Conservation (phyloP, 2,888 invertebrate genomes). For the Hypsopygia costalis region DNA sequence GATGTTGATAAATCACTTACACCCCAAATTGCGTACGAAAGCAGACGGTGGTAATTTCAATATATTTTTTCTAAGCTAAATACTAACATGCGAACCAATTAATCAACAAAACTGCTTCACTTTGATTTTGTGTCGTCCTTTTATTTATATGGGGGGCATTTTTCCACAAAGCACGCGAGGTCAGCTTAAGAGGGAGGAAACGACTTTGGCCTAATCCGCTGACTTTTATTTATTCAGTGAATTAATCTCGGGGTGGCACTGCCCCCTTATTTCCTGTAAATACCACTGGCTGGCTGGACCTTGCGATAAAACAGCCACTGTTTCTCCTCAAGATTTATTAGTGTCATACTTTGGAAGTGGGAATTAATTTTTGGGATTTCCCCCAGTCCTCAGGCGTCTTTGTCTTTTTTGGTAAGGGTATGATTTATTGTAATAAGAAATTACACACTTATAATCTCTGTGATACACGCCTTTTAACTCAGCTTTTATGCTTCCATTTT, state of each 20-base stretch:
- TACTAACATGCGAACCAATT: no score
- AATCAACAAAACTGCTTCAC: slow-evolving; percentile 31
- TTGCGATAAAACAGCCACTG: slow-evolving; percentile 49
- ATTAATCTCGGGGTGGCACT: slow-evolving; percentile 70
- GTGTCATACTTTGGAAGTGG: slow-evolving; percentile 7
- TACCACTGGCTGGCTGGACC: slow-evolving; percentile 38
- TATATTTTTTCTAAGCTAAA: no score
- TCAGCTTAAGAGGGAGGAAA: slow-evolving; percentile 78
- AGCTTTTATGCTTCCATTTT: no score
- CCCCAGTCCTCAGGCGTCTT: not conserved
- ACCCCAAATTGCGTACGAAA: no score
- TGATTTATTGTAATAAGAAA: no score
- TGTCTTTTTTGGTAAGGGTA: not conserved
- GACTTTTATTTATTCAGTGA: slow-evolving; percentile 81
- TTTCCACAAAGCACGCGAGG: slow-evolving; percentile 77
- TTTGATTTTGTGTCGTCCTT: slow-evolving; percentile 63
- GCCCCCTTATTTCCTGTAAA: slow-evolving; percentile 67
- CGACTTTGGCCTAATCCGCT: slow-evolving; percentile 79
- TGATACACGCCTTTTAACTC: no score
- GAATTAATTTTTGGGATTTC: slow-evolving; percentile 11
- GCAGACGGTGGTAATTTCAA: no score
- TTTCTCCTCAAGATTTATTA: slow-evolving; percentile 23
- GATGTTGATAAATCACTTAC: no score
- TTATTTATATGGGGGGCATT: slow-evolving; percentile 74
- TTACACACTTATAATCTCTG: no score